Evolutionary conservation across 37 sponge, comb jelly and placozoan genomes (phyloP).

Genomic region (Bolinopsis microptera): DNA sequence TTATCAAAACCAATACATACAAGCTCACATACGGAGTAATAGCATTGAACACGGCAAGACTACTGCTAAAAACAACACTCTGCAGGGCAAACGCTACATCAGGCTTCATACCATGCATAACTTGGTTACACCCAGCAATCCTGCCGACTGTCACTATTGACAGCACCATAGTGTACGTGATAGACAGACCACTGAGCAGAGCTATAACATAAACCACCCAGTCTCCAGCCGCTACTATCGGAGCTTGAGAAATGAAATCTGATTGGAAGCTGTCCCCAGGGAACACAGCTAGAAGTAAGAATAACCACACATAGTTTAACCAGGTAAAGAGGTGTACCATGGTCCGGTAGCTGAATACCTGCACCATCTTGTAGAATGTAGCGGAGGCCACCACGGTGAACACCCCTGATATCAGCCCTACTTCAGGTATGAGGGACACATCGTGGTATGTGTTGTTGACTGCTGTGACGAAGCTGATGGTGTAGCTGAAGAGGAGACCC

Average conservation of each 20-base stretch:
- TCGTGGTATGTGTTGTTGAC: background rate
- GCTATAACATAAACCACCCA: background rate
- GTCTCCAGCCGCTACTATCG: background rate
- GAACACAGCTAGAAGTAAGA: background rate
- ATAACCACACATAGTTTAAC: background rate
- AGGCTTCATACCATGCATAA: conserved; percentile 13
- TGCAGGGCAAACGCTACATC: background rate
- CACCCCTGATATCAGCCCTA: background rate
- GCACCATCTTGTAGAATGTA: background rate
- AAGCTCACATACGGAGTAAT: background rate
- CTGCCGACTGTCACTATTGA: background rate
- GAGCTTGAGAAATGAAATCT: background rate
- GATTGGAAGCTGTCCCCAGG: conserved; percentile 10
- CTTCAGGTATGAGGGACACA: background rate
- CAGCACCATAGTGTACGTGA: background rate
- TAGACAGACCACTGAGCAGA: background rate
- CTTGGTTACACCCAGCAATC: background rate
- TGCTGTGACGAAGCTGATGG: background rate
- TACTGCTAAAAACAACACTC: background rate
- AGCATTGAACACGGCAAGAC: background rate
- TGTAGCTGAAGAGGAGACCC: background rate
- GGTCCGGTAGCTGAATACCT: background rate
- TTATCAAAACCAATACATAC: background rate
- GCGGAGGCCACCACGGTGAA: background rate
- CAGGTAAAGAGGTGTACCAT: background rate